Percentiles rank a stretch among this genome's conserved stretches.
Evolutionary conservation across 2,797 vertebrate genomes (phyloP).

Genomic region (Xenops minutus): DNA sequence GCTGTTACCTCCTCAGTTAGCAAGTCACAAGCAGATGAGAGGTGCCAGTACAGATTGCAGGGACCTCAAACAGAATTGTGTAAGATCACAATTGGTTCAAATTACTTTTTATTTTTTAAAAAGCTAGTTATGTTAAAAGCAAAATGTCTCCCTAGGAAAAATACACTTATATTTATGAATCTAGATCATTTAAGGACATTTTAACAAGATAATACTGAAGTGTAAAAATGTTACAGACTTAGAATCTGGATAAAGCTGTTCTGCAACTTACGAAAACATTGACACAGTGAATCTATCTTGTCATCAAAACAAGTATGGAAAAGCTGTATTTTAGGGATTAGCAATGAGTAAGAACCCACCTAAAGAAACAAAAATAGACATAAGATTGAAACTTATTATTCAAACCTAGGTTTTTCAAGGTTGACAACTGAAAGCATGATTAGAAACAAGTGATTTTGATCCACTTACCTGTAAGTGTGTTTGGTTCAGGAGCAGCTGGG

Average conservation of each 20-base stretch:
- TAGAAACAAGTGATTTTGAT: not conserved
- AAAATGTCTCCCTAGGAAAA: not conserved
- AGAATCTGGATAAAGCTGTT: not conserved
- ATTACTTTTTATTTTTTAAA: not conserved
- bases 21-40: not conserved
- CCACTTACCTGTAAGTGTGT: not conserved
- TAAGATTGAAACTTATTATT: not conserved
- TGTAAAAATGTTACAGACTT: not conserved
- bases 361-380: not conserved
- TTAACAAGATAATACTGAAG: not conserved
- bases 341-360: not conserved
- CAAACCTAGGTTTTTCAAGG: not conserved
- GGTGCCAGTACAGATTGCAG: not conserved
- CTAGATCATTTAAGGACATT: not conserved
- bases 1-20: not conserved
- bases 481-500: not conserved
- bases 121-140: not conserved
- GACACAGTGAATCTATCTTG: not conserved
- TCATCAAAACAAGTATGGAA: not conserved
- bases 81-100: not conserved
- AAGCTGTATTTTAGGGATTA: not conserved
- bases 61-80: not conserved
- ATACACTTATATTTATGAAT: not conserved
- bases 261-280: not conserved
- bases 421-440: not conserved